Conservation (phyloP, 1,140 invertebrate species). For the Eubasilissa regina region DNA sequence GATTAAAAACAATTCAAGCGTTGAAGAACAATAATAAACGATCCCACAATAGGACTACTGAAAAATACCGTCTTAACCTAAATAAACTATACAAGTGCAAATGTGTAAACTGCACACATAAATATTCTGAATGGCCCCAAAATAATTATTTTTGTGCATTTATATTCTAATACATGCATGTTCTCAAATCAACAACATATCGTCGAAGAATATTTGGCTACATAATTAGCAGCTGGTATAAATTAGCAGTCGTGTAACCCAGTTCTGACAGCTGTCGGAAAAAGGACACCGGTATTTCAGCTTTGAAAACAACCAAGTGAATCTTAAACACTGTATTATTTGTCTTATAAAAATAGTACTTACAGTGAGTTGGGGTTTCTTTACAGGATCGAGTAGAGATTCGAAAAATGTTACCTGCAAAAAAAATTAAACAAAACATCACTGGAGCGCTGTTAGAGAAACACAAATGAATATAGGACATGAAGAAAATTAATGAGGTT, state of each 20-base stretch:
- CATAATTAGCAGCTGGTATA: conserved; percentile 16
- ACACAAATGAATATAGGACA: too few species aligned
- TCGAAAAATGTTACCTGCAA: conserved; percentile 19
- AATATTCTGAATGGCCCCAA: too few species aligned
- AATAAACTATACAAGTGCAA: too few species aligned
- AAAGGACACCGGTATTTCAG: conserved; percentile 9
- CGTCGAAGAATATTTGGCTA: neutral
- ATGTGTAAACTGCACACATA: too few species aligned
- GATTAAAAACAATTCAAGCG: too few species aligned
- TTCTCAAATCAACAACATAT: neutral
- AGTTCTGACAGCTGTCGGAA: conserved; percentile 33
- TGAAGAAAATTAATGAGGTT: too few species aligned
- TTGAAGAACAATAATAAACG: too few species aligned
- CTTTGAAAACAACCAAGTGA: neutral
- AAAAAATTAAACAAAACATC: neutral
- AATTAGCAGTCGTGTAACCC: conserved; percentile 29
- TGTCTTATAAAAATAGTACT: neutral
- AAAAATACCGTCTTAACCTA: too few species aligned
- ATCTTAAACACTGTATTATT: conserved; percentile 7
- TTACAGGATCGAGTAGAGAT: conserved; percentile 17
- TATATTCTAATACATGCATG: too few species aligned
- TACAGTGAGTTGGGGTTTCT: conserved; percentile 7
- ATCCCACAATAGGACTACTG: too few species aligned
- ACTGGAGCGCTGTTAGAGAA: too few species aligned
- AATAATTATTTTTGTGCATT: too few species aligned